These are phyloP conservation scores for Anastrepha ludens DNA, from an alignment of 1,140 invertebrate genomes.

Conservation along the genomic window DNA sequence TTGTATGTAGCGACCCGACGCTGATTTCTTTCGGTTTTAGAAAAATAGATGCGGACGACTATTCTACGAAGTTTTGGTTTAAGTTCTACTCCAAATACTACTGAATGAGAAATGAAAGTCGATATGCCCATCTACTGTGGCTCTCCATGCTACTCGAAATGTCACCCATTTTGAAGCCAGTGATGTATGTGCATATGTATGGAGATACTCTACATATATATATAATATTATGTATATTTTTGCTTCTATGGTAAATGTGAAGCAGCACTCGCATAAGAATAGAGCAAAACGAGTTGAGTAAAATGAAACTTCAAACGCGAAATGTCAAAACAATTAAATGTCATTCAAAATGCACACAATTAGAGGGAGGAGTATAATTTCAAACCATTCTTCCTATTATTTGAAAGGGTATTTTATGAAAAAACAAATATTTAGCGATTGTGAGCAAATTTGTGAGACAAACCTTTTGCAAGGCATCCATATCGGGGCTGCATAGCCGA, in stretches of 20 bases:
- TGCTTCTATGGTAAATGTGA: background rate
- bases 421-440: background rate
- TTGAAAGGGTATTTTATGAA: background rate
- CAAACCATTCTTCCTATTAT: background rate
- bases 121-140: too few relatives aligned
- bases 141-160: too few relatives aligned
- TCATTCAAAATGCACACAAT: background rate
- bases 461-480: background rate
- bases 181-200: background rate
- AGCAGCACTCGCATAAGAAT: background rate
- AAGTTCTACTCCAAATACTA: too few relatives aligned
- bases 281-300: too few relatives aligned
- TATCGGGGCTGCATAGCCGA: background rate
- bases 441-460: background rate
- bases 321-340: slow-evolving; percentile 48
- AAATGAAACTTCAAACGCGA: slow-evolving; percentile 30
- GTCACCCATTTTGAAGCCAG: background rate
- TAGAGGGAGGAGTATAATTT: slow-evolving; percentile 39
- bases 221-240: background rate
- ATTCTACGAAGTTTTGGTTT: too few relatives aligned
- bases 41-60: too few relatives aligned
- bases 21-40: too few relatives aligned
- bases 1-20: too few relatives aligned
- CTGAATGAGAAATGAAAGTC: too few relatives aligned
- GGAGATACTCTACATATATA: background rate